Evolutionary conservation across 2,113 vertebrate species (phyloP).

Genomic region (Aspidoscelis tigris): DNA sequence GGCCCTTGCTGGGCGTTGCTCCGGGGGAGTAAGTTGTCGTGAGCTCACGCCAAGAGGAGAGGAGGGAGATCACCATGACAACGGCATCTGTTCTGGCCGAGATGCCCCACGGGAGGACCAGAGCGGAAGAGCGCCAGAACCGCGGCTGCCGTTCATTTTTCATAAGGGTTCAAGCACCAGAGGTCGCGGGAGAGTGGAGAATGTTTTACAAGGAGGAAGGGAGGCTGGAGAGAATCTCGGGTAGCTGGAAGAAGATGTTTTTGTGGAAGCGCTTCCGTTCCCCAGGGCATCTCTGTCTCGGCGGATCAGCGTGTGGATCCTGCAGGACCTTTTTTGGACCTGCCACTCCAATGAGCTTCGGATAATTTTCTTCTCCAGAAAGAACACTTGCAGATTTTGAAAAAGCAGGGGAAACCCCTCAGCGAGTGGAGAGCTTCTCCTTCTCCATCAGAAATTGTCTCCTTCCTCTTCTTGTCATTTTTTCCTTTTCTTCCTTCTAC

Average conservation of each 20-base stretch:
- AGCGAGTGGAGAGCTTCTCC: too few species aligned
- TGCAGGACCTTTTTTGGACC: too few species aligned
- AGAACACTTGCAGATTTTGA: too few species aligned
- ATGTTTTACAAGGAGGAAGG: neutral
- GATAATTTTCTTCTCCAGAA: too few species aligned
- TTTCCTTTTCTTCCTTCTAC: too few species aligned
- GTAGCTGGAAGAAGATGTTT: neutral
- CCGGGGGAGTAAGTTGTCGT: neutral
- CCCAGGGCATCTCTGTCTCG: too few species aligned
- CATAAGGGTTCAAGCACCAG: slow-evolving; percentile 26
- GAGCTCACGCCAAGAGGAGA: neutral
- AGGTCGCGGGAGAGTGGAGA: slow-evolving; percentile 3
- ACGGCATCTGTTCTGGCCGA: slow-evolving; percentile 62
- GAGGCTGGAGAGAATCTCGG: neutral
- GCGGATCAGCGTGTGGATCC: too few species aligned
- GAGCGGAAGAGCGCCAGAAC: slow-evolving; percentile 46
- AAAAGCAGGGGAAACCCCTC: too few species aligned
- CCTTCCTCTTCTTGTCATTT: too few species aligned
- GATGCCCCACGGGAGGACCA: slow-evolving; percentile 44
- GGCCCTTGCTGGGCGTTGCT: neutral
- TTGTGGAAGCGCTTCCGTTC: neutral
- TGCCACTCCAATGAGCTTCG: too few species aligned
- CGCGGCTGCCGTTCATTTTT: slow-evolving; percentile 15
- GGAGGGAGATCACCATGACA: slow-evolving; percentile 63
- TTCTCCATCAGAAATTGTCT: too few species aligned